Conservation (phyloP, 2,797 vertebrate species). For the Siniperca undulata region DNA sequence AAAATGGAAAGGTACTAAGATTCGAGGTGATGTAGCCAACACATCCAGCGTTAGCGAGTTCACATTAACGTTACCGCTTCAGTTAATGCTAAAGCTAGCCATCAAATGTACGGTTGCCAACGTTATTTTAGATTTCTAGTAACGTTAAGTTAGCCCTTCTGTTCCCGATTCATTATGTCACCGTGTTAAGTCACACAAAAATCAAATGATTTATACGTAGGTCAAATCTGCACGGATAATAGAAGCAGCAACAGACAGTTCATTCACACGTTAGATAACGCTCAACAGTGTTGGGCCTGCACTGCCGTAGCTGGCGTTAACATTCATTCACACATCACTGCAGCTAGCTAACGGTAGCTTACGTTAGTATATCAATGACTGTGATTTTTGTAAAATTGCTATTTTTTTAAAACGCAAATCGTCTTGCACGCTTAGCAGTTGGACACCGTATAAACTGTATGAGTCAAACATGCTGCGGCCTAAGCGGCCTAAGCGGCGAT, state of each 20-base stretch:
- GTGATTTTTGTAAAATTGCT: fast-evolving
- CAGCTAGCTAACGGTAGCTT: neutral
- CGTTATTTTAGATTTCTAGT: neutral
- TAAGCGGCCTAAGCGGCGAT: slow-evolving; percentile 56
- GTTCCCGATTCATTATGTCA: fast-evolving
- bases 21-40: neutral
- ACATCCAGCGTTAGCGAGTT: neutral
- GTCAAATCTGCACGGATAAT: fast-evolving
- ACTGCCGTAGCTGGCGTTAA: neutral
- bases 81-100: slow-evolving; percentile 43
- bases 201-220: fast-evolving
- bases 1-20: too few species aligned
- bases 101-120: neutral
- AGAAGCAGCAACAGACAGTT: neutral
- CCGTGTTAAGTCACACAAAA: neutral
- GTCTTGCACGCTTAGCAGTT: neutral
- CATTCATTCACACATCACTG: slow-evolving; percentile 31
- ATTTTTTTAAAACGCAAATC: neutral
- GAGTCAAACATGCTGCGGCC: slow-evolving; percentile 18
- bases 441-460: neutral
- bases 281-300: slow-evolving; percentile 49
- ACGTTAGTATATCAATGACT: fast-evolving
- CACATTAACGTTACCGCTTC: neutral
- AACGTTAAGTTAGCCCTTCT: neutral
- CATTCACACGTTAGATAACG: slow-evolving; percentile 57